These are phyloP conservation scores for Heliconius melpomene DNA, from an alignment of 1,140 invertebrate genomes.

Conservation along the genomic window DNA sequence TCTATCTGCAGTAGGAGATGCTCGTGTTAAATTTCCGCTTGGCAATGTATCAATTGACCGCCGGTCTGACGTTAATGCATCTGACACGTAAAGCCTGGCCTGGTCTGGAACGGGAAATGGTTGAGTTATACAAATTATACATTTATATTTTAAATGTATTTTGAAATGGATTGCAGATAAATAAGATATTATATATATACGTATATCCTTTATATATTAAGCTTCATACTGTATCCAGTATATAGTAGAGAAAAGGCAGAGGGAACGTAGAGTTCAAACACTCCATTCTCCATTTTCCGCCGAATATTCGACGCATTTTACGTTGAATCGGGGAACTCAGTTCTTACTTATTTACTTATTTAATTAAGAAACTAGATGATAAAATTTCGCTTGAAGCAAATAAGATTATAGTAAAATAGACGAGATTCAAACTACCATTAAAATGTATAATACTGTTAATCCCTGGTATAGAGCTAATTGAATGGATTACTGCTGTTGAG, in stretches of 20 bases:
- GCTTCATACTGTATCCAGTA: too few relatives aligned
- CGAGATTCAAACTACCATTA: conserved; percentile 17
- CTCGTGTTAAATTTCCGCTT: conserved; percentile 6
- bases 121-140: not conserved
- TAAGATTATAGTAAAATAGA: not conserved
- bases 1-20: not conserved
- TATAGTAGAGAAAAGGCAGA: too few relatives aligned
- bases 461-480: conserved; percentile 26
- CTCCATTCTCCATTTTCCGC: too few relatives aligned
- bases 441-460: conserved; percentile 17
- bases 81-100: not conserved
- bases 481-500: conserved; percentile 28
- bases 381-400: not conserved
- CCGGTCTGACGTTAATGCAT: not conserved
- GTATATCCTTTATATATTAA: too few relatives aligned
- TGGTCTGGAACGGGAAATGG: not conserved
- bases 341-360: too few relatives aligned
- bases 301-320: too few relatives aligned
- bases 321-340: too few relatives aligned
- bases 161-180: not conserved
- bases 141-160: not conserved
- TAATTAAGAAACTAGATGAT: not conserved
- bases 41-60: conserved; percentile 14
- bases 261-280: too few relatives aligned
- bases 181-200: too few relatives aligned